Conservation (phyloP, 2,797 vertebrate species). For the Anas bahamensis region DNA sequence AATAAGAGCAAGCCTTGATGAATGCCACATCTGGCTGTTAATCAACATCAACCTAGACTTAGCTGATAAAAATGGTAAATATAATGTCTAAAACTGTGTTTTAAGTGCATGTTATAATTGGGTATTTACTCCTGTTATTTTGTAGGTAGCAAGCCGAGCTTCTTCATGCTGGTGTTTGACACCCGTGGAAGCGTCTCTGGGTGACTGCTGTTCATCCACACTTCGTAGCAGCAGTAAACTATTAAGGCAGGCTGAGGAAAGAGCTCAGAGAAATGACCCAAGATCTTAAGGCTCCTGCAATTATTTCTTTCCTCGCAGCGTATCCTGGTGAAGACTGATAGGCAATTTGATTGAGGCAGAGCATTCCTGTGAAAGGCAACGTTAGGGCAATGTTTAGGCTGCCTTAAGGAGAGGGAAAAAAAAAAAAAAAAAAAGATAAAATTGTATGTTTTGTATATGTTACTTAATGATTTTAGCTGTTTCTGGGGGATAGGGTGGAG, state of each 20-base stretch:
- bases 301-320: background rate
- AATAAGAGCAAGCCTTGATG: background rate
- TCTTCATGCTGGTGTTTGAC: background rate
- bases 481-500: background rate
- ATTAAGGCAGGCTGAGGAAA: background rate
- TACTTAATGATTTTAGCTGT: background rate
- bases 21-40: background rate
- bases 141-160: background rate
- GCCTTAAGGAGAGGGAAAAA: background rate
- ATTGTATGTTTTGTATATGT: background rate
- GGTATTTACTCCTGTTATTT: background rate
- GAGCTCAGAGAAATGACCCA: background rate
- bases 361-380: background rate
- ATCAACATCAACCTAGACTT: background rate
- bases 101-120: background rate
- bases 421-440: background rate
- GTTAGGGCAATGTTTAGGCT: background rate
- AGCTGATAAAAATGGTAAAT: no score
- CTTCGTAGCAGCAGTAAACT: background rate
- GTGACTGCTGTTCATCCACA: fast-evolving
- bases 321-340: background rate
- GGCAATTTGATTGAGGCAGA: background rate
- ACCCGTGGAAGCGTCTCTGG: background rate
- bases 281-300: background rate
- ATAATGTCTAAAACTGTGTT: background rate